Evolutionary conservation across 2,888 invertebrate species (phyloP).

Genomic region (Calephelis perditalis): DNA sequence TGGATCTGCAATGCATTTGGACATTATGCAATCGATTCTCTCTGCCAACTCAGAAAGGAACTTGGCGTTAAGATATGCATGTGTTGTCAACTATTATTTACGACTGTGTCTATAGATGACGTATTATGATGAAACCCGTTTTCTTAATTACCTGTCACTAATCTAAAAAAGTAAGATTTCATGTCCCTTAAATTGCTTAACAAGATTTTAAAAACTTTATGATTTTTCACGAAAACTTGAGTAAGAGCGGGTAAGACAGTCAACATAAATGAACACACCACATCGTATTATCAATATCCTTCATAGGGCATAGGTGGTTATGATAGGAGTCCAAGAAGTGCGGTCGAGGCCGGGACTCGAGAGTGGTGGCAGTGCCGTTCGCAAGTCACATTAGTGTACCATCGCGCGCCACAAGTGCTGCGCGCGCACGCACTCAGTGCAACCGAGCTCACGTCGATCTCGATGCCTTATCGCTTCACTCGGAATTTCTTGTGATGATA

Average conservation of each 20-base stretch:
- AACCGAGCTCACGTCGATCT: constrained; percentile 44
- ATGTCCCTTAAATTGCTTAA: no score
- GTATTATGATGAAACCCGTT: no score
- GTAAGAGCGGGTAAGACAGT: constrained; percentile 24
- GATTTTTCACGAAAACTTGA: constrained; percentile 33
- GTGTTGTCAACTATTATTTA: no score
- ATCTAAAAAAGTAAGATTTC: no score
- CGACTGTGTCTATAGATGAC: no score
- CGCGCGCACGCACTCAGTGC: constrained; percentile 60
- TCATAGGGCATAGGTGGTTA: constrained; percentile 45
- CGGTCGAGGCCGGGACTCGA: constrained; percentile 66
- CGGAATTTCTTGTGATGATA: constrained; percentile 50
- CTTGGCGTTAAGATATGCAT: no score
- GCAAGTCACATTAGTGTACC: constrained; percentile 61
- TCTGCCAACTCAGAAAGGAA: no score
- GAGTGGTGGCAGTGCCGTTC: constrained; percentile 47
- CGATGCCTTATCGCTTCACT: constrained; percentile 56
- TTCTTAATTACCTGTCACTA: no score
- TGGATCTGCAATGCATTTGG: no score
- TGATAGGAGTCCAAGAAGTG: constrained; percentile 56
- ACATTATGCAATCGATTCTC: no score
- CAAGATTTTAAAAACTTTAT: no score
- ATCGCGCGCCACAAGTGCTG: constrained; percentile 68
- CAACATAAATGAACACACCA: constrained; percentile 30
- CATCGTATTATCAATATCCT: constrained; percentile 63